A percentile compares a stretch with the other conserved stretches of the same genome.
Conservation (phyloP, 2,888 invertebrate species). For the Cephus spinipes region DNA sequence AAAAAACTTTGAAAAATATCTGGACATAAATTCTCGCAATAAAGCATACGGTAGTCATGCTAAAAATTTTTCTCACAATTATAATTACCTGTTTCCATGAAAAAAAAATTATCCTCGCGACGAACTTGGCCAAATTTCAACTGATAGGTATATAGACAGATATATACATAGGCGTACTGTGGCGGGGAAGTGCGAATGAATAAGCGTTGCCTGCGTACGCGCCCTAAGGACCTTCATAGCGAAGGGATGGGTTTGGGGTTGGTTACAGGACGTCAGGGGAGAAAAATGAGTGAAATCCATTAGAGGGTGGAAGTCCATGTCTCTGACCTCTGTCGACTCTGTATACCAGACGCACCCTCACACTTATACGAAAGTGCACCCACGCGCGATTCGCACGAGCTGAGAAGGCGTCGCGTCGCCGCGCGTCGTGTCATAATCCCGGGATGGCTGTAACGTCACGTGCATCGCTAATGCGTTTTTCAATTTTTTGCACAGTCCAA, state of each 20-base stretch:
- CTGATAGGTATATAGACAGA: too few species aligned
- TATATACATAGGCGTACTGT: too few species aligned
- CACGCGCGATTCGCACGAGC: slow-evolving; percentile 19
- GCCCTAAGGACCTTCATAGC: slow-evolving; percentile 40
- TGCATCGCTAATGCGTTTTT: slow-evolving; percentile 55
- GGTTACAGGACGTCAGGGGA: slow-evolving; percentile 54
- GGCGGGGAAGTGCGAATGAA: too few species aligned
- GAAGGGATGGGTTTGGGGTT: slow-evolving; percentile 41
- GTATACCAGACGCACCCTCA: slow-evolving; percentile 24
- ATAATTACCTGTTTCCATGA: too few species aligned
- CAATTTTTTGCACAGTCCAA: neutral
- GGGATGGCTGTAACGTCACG: slow-evolving; percentile 43
- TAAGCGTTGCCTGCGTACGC: neutral
- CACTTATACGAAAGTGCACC: slow-evolving; percentile 27
- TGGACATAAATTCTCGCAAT: too few species aligned
- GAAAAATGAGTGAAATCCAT: slow-evolving; percentile 67
- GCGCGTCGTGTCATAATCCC: slow-evolving; percentile 32
- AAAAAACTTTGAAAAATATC: too few species aligned
- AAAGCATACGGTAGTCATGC: too few species aligned
- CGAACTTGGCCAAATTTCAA: too few species aligned
- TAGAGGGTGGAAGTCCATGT: slow-evolving; percentile 45
- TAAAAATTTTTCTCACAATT: too few species aligned
- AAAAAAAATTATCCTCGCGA: too few species aligned
- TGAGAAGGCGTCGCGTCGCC: slow-evolving; percentile 12
- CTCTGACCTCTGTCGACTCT: slow-evolving; percentile 56